Conservation (phyloP, 2,888 invertebrate genomes). For the Zele albiditarsus region DNA sequence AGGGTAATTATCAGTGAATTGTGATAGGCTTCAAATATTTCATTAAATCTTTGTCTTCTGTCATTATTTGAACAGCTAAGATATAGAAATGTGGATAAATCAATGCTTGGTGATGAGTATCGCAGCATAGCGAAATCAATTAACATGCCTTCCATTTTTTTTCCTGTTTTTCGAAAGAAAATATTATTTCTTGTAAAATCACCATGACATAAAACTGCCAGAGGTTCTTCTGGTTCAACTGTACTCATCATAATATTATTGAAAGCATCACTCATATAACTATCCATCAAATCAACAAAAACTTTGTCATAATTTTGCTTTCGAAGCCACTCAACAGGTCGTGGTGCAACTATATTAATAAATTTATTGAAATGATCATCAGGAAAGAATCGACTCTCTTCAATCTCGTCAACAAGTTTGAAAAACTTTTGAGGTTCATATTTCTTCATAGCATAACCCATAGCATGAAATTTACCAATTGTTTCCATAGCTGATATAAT, state of each 20-base stretch:
- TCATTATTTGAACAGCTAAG: slow-evolving; percentile 47
- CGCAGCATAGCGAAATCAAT: slow-evolving; percentile 62
- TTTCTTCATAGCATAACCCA: slow-evolving; percentile 61
- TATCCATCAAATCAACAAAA: slow-evolving; percentile 57
- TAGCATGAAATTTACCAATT: slow-evolving; percentile 63
- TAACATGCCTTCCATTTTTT: slow-evolving; percentile 47
- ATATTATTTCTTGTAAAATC: slow-evolving; percentile 64
- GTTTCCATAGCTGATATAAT: slow-evolving; percentile 57
- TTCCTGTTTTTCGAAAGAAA: slow-evolving; percentile 53
- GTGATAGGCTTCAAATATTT: slow-evolving; percentile 59
- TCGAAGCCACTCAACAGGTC: slow-evolving; percentile 53
- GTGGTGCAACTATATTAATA: slow-evolving; percentile 36
- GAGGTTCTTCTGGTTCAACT: slow-evolving; percentile 56
- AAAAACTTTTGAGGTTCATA: slow-evolving; percentile 51
- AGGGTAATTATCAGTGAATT: slow-evolving; percentile 54
- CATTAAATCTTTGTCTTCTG: slow-evolving; percentile 46
- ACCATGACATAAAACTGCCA: slow-evolving; percentile 65
- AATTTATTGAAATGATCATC: background rate
- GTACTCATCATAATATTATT: slow-evolving; percentile 48
- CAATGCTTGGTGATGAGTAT: slow-evolving; percentile 62
- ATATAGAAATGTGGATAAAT: slow-evolving; percentile 62
- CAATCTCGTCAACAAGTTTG: slow-evolving; percentile 49
- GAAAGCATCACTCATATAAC: slow-evolving; percentile 49
- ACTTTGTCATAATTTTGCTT: slow-evolving; percentile 50
- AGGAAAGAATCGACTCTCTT: slow-evolving; percentile 48